phyloP scores from a whole-genome alignment of 2,113 vertebrate species.

The Calyptommatus sinebrachiatus region DNA sequence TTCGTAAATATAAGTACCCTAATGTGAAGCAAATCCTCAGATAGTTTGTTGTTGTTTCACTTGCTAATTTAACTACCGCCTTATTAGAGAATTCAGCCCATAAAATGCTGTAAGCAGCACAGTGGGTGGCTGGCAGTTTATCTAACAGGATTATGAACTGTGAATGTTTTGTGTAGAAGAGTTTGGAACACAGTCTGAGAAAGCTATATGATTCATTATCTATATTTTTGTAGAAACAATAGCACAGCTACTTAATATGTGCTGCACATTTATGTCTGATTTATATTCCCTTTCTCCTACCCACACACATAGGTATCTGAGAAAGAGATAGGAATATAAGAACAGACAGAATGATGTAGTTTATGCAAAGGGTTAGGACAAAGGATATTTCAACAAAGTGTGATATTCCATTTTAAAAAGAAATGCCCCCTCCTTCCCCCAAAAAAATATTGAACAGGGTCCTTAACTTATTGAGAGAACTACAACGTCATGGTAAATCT shows the following conservation, averaged over 20 bases:
- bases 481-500: too few relatives aligned
- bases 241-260: neutral
- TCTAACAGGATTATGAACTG: slow-evolving; percentile 10
- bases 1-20: slow-evolving; percentile 13
- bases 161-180: slow-evolving; percentile 27
- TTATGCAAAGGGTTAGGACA: too few relatives aligned
- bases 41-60: slow-evolving; percentile 25
- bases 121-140: neutral
- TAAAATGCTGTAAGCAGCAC: slow-evolving; percentile 1
- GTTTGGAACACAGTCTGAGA: neutral
- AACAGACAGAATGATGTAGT: neutral
- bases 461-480: too few relatives aligned
- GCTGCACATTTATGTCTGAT: neutral
- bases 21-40: slow-evolving; percentile 30
- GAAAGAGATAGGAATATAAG: neutral
- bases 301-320: neutral
- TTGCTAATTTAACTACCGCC: slow-evolving; percentile 6
- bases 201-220: neutral
- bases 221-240: neutral
- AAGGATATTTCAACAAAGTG: neutral
- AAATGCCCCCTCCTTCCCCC: neutral
- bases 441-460: too few relatives aligned
- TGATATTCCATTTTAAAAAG: neutral
- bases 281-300: neutral
- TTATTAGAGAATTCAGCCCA: neutral